A percentile compares a stretch with the other conserved stretches of the same genome.
Evolutionary conservation across 2,113 vertebrate species (phyloP).

Genomic region (Sminthopsis crassicaudata): DNA sequence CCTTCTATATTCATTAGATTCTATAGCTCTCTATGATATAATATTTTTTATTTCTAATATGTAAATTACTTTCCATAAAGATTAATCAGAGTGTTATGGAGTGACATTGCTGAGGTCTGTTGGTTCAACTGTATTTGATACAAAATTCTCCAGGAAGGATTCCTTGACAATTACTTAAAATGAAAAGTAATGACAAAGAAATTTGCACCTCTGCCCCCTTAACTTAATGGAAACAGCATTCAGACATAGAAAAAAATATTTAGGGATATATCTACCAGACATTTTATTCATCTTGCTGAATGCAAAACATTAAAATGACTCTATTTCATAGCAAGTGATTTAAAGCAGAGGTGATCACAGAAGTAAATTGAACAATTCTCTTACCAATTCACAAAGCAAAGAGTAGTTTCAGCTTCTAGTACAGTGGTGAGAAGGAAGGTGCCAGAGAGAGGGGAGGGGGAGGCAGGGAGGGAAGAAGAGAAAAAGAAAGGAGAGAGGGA

Average conservation of each 20-base stretch:
- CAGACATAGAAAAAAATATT: conserved; percentile 17
- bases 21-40: background rate
- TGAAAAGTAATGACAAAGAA: background rate
- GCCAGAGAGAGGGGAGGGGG: background rate
- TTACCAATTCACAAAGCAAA: background rate
- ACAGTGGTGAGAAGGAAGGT: background rate
- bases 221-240: background rate
- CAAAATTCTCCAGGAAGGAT: background rate
- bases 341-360: background rate
- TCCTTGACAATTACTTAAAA: background rate
- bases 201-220: background rate
- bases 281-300: background rate
- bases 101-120: background rate
- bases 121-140: background rate
- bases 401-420: background rate
- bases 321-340: background rate
- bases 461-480: background rate
- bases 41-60: background rate
- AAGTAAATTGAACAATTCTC: background rate
- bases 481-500: background rate
- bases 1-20: background rate
- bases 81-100: background rate
- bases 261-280: background rate
- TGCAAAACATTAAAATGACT: background rate
- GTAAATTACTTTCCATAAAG: background rate